These are phyloP conservation scores for Calosoma granatense DNA, from an alignment of 1,140 invertebrate genomes.

Conservation along the genomic window DNA sequence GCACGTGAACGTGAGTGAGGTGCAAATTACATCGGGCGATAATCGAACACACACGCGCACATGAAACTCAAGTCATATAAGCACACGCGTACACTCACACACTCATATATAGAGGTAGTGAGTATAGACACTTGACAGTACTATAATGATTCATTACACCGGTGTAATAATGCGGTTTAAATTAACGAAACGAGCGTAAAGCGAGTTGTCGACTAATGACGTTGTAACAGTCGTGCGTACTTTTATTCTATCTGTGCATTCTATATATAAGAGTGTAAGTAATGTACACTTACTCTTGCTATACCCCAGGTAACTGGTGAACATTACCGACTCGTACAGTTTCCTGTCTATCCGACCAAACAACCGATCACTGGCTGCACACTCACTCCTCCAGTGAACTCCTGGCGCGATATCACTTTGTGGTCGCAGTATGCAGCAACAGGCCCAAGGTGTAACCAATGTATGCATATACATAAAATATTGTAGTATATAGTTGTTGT, in stretches of 20 bases:
- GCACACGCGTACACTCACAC: not conserved
- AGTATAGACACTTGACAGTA: not conserved
- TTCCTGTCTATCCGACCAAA: not conserved
- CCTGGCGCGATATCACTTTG: not conserved
- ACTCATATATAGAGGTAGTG: not conserved
- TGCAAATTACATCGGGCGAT: not conserved
- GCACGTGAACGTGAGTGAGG: not conserved
- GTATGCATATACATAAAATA: too few relatives aligned
- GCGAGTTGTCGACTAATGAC: not conserved
- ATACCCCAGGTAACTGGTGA: not conserved
- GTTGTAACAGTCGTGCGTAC: not conserved
- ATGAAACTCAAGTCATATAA: not conserved
- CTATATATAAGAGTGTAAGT: not conserved
- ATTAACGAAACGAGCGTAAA: conserved; percentile 1
- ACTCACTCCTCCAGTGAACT: too few relatives aligned
- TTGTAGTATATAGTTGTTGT: too few relatives aligned
- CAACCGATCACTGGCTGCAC: not conserved
- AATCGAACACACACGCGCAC: not conserved
- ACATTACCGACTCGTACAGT: not conserved
- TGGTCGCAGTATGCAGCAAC: too few relatives aligned
- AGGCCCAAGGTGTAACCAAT: too few relatives aligned
- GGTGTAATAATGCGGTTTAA: not conserved
- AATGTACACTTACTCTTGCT: not conserved
- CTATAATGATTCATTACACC: not conserved
- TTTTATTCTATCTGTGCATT: too few relatives aligned